A percentile compares a stretch with the other conserved stretches of the same genome.
These are phyloP conservation scores for Keiferia lycopersicella DNA, from an alignment of 2,888 invertebrate genomes.

Conservation along the genomic window DNA sequence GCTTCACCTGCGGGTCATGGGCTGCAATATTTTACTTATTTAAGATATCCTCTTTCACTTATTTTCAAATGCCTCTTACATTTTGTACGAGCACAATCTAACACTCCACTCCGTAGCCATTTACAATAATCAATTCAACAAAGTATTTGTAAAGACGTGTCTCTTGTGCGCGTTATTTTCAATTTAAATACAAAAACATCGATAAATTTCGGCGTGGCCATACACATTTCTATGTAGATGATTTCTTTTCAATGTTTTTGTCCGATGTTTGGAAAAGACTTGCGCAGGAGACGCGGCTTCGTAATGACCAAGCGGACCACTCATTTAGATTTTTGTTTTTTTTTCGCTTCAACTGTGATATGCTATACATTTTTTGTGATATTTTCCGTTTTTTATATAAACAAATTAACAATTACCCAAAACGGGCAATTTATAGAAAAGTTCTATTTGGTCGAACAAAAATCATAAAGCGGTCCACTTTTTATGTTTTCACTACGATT, in stretches of 20 bases:
- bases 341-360: constrained; percentile 63
- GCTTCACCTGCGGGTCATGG: constrained; percentile 57
- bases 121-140: constrained; percentile 71
- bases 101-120: constrained; percentile 59
- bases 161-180: no score
- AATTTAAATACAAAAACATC: no score
- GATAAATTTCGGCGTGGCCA: no score
- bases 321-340: constrained; percentile 54
- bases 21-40: constrained; percentile 53
- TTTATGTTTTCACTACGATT: constrained; percentile 74
- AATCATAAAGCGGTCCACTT: constrained; percentile 69
- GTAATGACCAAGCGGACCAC: constrained; percentile 67
- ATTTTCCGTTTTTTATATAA: constrained; percentile 65
- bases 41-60: constrained; percentile 74
- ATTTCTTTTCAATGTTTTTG: no score
- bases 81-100: constrained; percentile 72
- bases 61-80: constrained; percentile 77
- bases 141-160: constrained; percentile 78
- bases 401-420: constrained; percentile 69
- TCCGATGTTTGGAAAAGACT: no score
- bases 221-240: no score
- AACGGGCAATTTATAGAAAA: constrained; percentile 73
- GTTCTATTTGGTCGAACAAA: constrained; percentile 77
- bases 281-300: no score
- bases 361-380: constrained; percentile 76